Base-by-base conservation (phyloP, 2,888 invertebrate genomes). In the Cataglyphis livida region DNA sequence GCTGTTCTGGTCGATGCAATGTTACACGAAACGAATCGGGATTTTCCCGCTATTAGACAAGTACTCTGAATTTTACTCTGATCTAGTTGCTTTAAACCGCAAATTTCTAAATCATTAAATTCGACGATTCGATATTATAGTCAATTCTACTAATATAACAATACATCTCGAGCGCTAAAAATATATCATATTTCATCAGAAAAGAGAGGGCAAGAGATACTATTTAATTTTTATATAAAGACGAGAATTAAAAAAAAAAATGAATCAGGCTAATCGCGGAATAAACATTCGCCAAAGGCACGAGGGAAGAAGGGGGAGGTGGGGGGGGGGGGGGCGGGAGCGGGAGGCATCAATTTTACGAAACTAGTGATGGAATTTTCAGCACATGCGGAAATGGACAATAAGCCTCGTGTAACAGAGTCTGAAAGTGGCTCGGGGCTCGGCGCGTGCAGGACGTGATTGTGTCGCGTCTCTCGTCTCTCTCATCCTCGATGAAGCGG, bases 391-490 rank as follows among this genome's bases (percentile, higher is more conserved):
- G 87, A 83, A 83, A 81, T 83, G 28, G 71, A 68, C 65, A 64
- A 73, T 65, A 83, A 76, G 73, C 93, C 89, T 92, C 93, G 93
- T 93, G 94, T 93, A 94, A 90, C 93, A 89, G 87, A 70, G 92
- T 81, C 93, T 91, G 87, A 89, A 91, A 92, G 91, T 92, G 92
- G 93, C 93, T 93, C 92, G 92, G 90, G 93, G 93, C 93, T 90
- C 94, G 94, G 94, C 94, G 94, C 94, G 94, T 94, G 94, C 94
- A 94, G 93, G 93, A 93, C 93, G 93, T 93, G 94, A 94, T 94
- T 93, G 93, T 94, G 93, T 92, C 93, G 93, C 92, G 85, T 76
- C 28, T 83, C 66, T 54, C 59, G 54, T 59, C 74, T 89, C 85
- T 73, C 79, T 79, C 70, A 10, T 48, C 41, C 70, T 12, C 76